phyloP scores from a whole-genome alignment of 2,113 vertebrate species.

The Tetraodon nigroviridis region DNA sequence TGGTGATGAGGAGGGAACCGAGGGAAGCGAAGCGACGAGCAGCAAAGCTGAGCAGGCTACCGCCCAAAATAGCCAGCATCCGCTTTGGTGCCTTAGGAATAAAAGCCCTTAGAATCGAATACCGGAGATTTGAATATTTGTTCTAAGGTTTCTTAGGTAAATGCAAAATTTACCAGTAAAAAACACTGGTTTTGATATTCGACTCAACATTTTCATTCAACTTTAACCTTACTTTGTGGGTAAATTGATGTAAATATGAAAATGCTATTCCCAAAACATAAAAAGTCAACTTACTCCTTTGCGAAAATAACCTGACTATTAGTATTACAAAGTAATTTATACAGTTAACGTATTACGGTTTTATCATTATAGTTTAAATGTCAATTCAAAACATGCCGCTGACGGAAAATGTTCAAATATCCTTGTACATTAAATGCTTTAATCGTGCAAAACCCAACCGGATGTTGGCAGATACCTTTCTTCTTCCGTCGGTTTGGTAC shows the following conservation, averaged over 20 bases:
- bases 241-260: no score
- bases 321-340: neutral
- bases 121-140: neutral
- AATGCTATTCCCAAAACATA: no score
- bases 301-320: neutral
- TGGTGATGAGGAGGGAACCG: constrained; percentile 46
- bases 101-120: constrained; percentile 22
- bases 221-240: no score
- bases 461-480: constrained; percentile 9
- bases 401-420: no score
- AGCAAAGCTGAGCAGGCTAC: constrained; percentile 21
- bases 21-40: constrained; percentile 26
- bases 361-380: neutral
- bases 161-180: no score
- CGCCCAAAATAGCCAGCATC: neutral
- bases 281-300: no score
- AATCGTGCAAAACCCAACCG: constrained; percentile 3
- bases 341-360: neutral
- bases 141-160: no score
- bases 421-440: neutral
- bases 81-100: constrained; percentile 30
- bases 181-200: no score
- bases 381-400: neutral
- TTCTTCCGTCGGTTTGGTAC: constrained; percentile 17
- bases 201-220: no score